Percentiles rank a stretch among this genome's conserved stretches.
Evolutionary conservation across 1,140 invertebrate species (phyloP).

Genomic region (Sitodiplosis mosellana): DNA sequence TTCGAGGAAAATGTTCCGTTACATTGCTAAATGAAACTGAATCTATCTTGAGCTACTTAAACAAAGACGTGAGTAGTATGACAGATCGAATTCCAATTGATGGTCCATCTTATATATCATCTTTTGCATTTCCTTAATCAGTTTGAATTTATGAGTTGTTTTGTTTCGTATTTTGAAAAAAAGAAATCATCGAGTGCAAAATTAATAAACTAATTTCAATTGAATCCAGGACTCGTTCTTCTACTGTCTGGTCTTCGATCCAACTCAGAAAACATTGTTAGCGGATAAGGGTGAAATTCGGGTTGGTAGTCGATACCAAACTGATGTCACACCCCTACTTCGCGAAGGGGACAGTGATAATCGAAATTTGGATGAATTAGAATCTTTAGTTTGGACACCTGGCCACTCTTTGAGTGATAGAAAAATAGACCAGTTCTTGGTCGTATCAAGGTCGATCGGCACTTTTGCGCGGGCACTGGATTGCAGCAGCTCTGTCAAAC

Average conservation of each 20-base stretch:
- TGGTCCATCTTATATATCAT: not conserved
- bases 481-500: slow-evolving; percentile 93
- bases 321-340: slow-evolving; percentile 59
- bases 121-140: too few species aligned
- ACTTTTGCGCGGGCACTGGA: slow-evolving; percentile 97
- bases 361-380: slow-evolving; percentile 59
- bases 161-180: too few species aligned
- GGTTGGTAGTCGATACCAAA: slow-evolving; percentile 90
- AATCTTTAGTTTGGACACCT: slow-evolving; percentile 88
- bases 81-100: not conserved
- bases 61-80: slow-evolving; percentile 70
- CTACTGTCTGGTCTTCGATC: slow-evolving; percentile 98
- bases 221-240: slow-evolving; percentile 90
- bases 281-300: slow-evolving; percentile 91
- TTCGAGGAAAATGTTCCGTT: slow-evolving; percentile 96
- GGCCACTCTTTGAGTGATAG: slow-evolving; percentile 75
- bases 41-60: slow-evolving; percentile 83
- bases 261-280: slow-evolving; percentile 91
- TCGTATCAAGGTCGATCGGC: slow-evolving; percentile 92
- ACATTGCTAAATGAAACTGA: slow-evolving; percentile 97
- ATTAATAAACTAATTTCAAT: too few species aligned
- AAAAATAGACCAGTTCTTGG: slow-evolving; percentile 97
- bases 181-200: too few species aligned
- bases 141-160: too few species aligned
- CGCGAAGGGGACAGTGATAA: slow-evolving; percentile 59